phyloP scores from a whole-genome alignment of 2,888 invertebrate genomes.

The Helleia helle region DNA sequence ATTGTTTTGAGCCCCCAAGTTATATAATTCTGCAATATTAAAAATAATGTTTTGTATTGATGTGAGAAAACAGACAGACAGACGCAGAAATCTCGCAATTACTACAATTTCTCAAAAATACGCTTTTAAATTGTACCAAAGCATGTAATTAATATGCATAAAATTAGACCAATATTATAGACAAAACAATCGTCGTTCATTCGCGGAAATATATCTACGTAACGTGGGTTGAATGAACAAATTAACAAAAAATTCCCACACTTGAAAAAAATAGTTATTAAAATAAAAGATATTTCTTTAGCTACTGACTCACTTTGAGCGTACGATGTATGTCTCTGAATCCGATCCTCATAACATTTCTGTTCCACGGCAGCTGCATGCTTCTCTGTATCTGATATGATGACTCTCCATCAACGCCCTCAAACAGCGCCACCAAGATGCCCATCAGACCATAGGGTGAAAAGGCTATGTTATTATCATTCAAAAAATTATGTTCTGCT shows the following conservation, averaged over 20 bases:
- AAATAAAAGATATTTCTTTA: background rate
- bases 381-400: slow-evolving; percentile 81
- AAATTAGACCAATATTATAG: too few species aligned
- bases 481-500: slow-evolving; percentile 80
- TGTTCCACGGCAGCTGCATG: slow-evolving; percentile 81
- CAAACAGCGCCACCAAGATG: slow-evolving; percentile 84
- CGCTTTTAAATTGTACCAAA: too few species aligned
- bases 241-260: slow-evolving; percentile 1
- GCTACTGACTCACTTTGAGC: slow-evolving; percentile 77
- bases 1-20: too few species aligned
- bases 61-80: too few species aligned
- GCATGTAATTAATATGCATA: too few species aligned
- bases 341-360: slow-evolving; percentile 82
- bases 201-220: too few species aligned
- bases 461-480: slow-evolving; percentile 86
- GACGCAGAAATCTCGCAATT: too few species aligned
- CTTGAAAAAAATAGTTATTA: background rate
- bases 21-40: too few species aligned
- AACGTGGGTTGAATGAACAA: too few species aligned
- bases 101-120: too few species aligned
- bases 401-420: slow-evolving; percentile 83
- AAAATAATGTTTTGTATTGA: too few species aligned
- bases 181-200: too few species aligned
- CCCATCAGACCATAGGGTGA: slow-evolving; percentile 89
- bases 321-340: slow-evolving; percentile 88